phyloP scores from a whole-genome alignment of 1,140 invertebrate genomes.

The Aleiodes sp. region DNA sequence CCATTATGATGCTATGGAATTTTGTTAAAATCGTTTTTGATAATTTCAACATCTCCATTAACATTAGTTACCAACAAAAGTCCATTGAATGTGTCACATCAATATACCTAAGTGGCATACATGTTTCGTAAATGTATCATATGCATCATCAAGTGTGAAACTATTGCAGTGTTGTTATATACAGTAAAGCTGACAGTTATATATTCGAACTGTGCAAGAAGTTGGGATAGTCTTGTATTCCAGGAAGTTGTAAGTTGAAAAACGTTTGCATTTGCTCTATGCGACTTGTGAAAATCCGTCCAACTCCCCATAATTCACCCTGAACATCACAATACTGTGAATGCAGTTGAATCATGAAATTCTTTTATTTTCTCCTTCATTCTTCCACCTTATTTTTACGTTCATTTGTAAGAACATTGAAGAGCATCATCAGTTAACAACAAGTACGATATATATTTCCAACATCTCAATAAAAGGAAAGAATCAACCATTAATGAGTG shows the following conservation, averaged over 20 bases:
- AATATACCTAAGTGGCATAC: slow-evolving; percentile 15
- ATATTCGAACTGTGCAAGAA: background rate
- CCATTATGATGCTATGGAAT: too few species aligned
- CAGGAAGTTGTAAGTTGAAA: slow-evolving; percentile 28
- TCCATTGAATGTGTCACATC: slow-evolving; percentile 13
- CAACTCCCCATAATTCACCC: background rate
- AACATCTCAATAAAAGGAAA: slow-evolving; percentile 6
- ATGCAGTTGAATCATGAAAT: background rate
- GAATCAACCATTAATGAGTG: slow-evolving; percentile 2
- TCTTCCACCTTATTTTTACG: too few species aligned
- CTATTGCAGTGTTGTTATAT: background rate
- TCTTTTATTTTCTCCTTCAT: background rate
- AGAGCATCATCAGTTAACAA: background rate
- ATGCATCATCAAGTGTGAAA: slow-evolving; percentile 8
- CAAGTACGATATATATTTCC: background rate
- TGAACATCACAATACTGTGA: background rate
- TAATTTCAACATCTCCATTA: background rate
- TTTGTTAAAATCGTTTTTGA: background rate
- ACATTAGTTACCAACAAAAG: background rate
- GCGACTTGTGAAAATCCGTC: slow-evolving; percentile 1
- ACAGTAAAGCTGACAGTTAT: background rate
- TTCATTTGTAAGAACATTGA: background rate
- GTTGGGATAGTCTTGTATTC: slow-evolving; percentile 12
- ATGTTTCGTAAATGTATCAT: slow-evolving; percentile 20
- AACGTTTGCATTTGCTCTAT: background rate